Evolutionary conservation across 2,888 invertebrate species (phyloP).

Genomic region (Drosophila rellima): DNA sequence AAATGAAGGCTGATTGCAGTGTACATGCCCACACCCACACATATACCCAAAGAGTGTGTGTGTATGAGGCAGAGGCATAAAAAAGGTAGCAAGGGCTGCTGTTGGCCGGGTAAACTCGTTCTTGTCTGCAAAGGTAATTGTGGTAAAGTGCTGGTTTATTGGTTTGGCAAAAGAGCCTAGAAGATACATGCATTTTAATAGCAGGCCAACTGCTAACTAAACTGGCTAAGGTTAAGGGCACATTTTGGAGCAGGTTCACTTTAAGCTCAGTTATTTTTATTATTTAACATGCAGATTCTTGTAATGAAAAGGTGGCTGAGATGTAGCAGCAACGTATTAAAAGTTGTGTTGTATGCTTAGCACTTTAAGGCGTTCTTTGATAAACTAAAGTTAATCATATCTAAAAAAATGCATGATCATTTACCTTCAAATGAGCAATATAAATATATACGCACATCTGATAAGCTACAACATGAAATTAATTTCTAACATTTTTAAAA

Average conservation of each 20-base stretch:
- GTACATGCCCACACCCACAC: constrained; percentile 63
- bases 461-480: constrained; percentile 47
- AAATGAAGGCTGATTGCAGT: constrained; percentile 83
- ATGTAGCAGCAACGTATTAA: not conserved
- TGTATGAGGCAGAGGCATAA: constrained; percentile 45
- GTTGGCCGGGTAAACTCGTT: constrained; percentile 44
- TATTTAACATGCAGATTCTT: constrained; percentile 59
- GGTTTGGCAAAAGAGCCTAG: constrained; percentile 77
- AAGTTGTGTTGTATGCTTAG: constrained; percentile 2
- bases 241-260: constrained; percentile 31
- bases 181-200: constrained; percentile 68
- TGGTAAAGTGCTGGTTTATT: constrained; percentile 83
- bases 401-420: no score
- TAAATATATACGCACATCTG: constrained; percentile 12
- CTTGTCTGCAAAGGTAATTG: constrained; percentile 81
- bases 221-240: constrained; percentile 64
- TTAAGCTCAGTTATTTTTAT: constrained; percentile 1
- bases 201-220: constrained; percentile 44
- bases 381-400: no score
- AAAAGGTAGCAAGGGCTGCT: constrained; percentile 65
- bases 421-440: no score
- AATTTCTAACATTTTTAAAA: constrained; percentile 64
- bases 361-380: no score
- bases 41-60: constrained; percentile 18
- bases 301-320: constrained; percentile 54